Conservation (phyloP, 2,888 invertebrate genomes). For the Cyclophora albipunctata region DNA sequence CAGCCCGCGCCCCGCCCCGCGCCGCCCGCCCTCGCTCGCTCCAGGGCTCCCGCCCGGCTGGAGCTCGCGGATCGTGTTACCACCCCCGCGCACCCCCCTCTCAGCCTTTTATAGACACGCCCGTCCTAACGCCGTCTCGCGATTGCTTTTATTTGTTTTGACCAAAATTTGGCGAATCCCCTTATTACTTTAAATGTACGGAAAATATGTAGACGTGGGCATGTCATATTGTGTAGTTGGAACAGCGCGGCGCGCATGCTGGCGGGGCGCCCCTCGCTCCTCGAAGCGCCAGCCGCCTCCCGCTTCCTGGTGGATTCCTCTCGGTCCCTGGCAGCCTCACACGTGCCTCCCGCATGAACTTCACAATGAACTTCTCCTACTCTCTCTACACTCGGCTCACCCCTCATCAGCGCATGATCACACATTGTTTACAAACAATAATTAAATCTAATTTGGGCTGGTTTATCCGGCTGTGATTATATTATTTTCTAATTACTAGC, state of each 20-base stretch:
- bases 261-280: conserved; percentile 7
- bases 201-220: conserved; percentile 1
- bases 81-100: conserved; percentile 73
- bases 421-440: conserved; percentile 60
- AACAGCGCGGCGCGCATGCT: conserved; percentile 11
- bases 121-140: conserved; percentile 56
- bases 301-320: conserved; percentile 47
- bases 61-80: conserved; percentile 74
- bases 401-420: conserved; percentile 31
- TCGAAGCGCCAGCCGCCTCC: conserved; percentile 25
- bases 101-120: conserved; percentile 75
- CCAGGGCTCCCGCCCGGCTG: conserved; percentile 71
- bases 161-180: conserved; percentile 66
- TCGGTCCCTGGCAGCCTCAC: conserved; percentile 50
- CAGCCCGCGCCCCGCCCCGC: conserved; percentile 22
- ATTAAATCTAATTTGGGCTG: conserved; percentile 44
- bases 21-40: conserved; percentile 31
- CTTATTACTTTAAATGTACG: conserved; percentile 29
- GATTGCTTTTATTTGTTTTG: conserved; percentile 70
- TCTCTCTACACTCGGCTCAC: conserved; percentile 36
- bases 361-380: conserved; percentile 64
- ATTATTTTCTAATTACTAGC: no score
- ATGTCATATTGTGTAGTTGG: conserved; percentile 1
- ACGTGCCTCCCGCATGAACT: conserved; percentile 53
- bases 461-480: conserved; percentile 20